phyloP scores from a whole-genome alignment of 2,888 invertebrate species.

The Bugula neritina region DNA sequence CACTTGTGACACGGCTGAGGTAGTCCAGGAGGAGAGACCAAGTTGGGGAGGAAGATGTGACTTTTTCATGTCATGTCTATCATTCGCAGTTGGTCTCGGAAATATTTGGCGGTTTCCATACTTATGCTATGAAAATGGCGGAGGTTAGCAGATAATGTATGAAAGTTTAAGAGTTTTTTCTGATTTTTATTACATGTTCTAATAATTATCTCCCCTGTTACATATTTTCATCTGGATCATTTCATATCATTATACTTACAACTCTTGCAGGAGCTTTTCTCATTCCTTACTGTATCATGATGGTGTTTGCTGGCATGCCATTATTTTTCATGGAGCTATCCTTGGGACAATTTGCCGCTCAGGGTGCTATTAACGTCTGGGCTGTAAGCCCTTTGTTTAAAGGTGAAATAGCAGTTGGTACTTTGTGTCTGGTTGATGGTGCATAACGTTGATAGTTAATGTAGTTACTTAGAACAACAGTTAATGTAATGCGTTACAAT shows the following conservation, averaged over 20 bases:
- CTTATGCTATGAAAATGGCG: slow-evolving; percentile 38
- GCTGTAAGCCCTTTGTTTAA: slow-evolving; percentile 16
- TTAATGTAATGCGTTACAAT: too few species aligned
- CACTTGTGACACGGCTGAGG: background rate
- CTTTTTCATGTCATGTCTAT: slow-evolving; percentile 30
- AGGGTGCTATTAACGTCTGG: slow-evolving; percentile 12
- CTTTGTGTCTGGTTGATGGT: too few species aligned
- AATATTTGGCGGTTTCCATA: slow-evolving; percentile 31
- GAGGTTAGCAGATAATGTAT: slow-evolving; percentile 28
- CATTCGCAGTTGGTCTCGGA: slow-evolving; percentile 34
- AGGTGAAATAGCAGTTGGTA: too few species aligned
- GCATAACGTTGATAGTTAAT: too few species aligned
- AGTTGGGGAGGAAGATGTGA: slow-evolving; percentile 26
- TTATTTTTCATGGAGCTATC: slow-evolving; percentile 25
- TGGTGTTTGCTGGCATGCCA: slow-evolving; percentile 27
- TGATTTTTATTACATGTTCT: too few species aligned
- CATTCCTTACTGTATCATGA: slow-evolving; percentile 22
- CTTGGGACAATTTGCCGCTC: slow-evolving; percentile 23
- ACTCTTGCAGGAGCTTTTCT: slow-evolving; percentile 16
- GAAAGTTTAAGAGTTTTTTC: too few species aligned
- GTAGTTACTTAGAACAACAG: too few species aligned
- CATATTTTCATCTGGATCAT: too few species aligned
- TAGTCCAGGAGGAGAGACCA: background rate
- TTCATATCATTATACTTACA: background rate
- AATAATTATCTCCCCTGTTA: too few species aligned